phyloP scores from a whole-genome alignment of 2,113 vertebrate species.

The Cavia porcellus region DNA sequence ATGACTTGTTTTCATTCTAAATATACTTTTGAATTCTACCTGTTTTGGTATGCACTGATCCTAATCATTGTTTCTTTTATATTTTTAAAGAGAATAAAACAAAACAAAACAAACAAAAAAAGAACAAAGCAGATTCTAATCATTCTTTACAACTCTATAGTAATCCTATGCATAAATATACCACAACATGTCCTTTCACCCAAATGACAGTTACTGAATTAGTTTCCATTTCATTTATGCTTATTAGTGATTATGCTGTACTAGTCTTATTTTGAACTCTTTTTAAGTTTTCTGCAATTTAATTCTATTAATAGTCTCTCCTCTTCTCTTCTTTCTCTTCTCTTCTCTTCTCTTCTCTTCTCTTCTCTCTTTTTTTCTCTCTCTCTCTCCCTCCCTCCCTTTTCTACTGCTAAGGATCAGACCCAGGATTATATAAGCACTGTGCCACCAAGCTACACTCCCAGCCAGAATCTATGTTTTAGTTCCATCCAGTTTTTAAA shows the following conservation, averaged over 20 bases:
- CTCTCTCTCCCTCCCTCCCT: neutral
- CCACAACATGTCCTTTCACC: neutral
- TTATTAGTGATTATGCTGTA: neutral
- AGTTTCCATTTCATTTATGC: neutral
- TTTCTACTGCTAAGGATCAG: neutral
- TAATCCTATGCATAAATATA: neutral
- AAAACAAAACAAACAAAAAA: too few relatives aligned
- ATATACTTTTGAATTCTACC: neutral
- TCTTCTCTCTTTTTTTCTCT: too few relatives aligned
- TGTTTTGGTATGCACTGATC: neutral
- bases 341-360: too few relatives aligned
- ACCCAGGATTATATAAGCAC: neutral
- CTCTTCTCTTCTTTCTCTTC: neutral
- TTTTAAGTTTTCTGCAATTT: neutral
- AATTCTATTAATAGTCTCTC: neutral
- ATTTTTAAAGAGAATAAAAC: too few relatives aligned
- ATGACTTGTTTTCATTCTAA: conserved; percentile 26
- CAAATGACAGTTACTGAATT: neutral
- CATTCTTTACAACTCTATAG: neutral
- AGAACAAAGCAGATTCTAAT: neutral
- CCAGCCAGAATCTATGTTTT: neutral
- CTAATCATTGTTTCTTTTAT: neutral
- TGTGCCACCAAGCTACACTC: neutral
- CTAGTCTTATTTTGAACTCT: neutral
- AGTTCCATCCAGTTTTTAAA: neutral